Base-by-base conservation (phyloP, 2,113 vertebrate species). In the Drymodes brunneopygia region DNA sequence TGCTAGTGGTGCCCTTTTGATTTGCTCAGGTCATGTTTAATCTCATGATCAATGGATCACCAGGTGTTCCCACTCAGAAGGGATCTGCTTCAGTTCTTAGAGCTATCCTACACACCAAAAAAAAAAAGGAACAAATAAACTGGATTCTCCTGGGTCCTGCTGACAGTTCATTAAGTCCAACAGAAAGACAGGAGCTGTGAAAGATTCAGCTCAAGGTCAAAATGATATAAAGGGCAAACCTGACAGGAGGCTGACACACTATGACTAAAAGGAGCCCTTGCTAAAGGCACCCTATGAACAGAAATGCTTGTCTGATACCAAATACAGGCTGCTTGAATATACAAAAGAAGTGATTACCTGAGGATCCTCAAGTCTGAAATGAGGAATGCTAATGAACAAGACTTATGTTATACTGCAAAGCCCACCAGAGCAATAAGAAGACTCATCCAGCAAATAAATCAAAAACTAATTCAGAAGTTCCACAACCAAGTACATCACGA, bases 131-230 rank as follows among this genome's bases (percentile, higher is more conserved):
- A 60, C 71, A 90, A 66, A 81, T 69, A 83, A 93, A 7, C 8
- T n/a, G n/a, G 73, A 60, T 86, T 90, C 89, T 91, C 78, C 51
- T 17, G 51, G 51, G 54, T 15, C 33, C 67, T 79, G 38, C 25
- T 81, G 93, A 83, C 50, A 91, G 67, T 25, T 61, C 92, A 89
- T 80, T 88, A 95, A 91, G 25, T 36, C 42, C 65, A 90, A 65
- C 4, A 88, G 73, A 92, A 94, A 95, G 64, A 80, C 19, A 67
- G 51, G 56, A 50, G 53, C 40, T 61, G 31, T 66, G 61, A 90
- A 95, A 86, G 56, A 91, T 13, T 60, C 81, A 88, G 64, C 57
- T 92, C 42, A 85, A 90, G 47, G 71, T 91, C 97, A 87, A 73
- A 62, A 50, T 36, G 72, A 45, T 5, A n/a, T 3, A 31, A 85